Percentiles rank a stretch among this genome's conserved stretches.
phyloP scores from a whole-genome alignment of 1,140 invertebrate species.

The Drosophila cardini region DNA sequence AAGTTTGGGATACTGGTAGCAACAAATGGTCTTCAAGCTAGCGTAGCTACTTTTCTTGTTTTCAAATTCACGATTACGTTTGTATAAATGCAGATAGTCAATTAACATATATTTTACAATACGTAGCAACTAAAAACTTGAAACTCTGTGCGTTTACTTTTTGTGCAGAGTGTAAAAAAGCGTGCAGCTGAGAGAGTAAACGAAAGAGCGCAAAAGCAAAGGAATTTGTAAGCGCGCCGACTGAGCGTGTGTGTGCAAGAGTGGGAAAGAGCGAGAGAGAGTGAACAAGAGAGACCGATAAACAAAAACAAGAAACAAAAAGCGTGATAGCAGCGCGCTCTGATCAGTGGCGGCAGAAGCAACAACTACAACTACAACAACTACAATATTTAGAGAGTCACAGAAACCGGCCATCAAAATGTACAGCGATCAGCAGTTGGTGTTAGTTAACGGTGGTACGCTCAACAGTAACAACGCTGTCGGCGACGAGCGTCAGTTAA shows the following conservation, averaged over 20 bases:
- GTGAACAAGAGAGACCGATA: constrained; percentile 29
- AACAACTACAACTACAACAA: constrained; percentile 23
- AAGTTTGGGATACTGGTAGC: not conserved
- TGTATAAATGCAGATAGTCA: not conserved
- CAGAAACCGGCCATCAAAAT: constrained; percentile 62
- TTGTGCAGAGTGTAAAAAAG: constrained; percentile 48
- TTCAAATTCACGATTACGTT: not conserved
- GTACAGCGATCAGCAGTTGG: constrained; percentile 55
- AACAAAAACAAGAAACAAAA: constrained; percentile 42
- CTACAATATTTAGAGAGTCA: constrained; percentile 12
- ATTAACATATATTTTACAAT: not conserved
- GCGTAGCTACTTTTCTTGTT: too few relatives aligned
- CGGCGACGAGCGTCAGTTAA: constrained; percentile 47
- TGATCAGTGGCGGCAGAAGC: constrained; percentile 37
- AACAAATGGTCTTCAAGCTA: not conserved
- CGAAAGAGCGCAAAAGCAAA: constrained; percentile 45
- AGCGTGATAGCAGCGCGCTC: constrained; percentile 44
- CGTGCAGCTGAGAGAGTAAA: constrained; percentile 34
- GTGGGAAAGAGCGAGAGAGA: constrained; percentile 26
- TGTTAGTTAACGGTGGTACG: constrained; percentile 80
- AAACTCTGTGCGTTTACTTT: constrained; percentile 28
- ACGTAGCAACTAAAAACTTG: not conserved
- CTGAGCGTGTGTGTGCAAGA: constrained; percentile 36
- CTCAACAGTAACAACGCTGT: constrained; percentile 72
- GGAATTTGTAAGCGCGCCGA: constrained; percentile 47